Percentiles rank a stretch among this genome's conserved stretches.
phyloP scores from a whole-genome alignment of 1,140 invertebrate species.

The Phthorimaea operculella region DNA sequence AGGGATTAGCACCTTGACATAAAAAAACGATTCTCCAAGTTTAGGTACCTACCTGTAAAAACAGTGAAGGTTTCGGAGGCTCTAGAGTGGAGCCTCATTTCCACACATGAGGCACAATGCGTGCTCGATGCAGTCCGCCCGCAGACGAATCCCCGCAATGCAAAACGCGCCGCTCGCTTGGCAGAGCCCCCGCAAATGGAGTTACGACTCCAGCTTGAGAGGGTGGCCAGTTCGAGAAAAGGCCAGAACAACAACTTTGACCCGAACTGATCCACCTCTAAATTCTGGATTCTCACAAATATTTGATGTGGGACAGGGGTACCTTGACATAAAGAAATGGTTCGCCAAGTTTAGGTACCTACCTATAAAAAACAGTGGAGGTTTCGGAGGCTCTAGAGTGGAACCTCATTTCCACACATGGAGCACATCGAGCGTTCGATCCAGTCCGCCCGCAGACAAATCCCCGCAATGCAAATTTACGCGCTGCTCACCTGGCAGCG shows the following conservation, averaged over 20 bases:
- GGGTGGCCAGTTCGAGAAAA: not conserved
- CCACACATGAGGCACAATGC: slow-evolving; percentile 32
- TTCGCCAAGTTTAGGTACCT: no score
- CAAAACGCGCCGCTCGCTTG: slow-evolving; percentile 7
- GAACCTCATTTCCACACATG: slow-evolving; percentile 40
- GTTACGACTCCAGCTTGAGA: slow-evolving; percentile 9
- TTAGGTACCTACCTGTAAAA: no score
- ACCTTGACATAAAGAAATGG: no score
- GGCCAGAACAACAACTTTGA: slow-evolving; percentile 28
- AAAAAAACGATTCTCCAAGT: slow-evolving; percentile 18
- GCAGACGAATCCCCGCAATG: slow-evolving; percentile 6
- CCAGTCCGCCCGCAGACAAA: slow-evolving; percentile 16
- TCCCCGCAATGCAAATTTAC: not conserved
- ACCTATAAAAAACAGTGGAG: no score
- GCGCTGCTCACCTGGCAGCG: slow-evolving; percentile 11
- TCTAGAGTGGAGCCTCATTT: slow-evolving; percentile 35
- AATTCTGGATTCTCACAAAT: no score
- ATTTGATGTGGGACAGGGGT: no score
- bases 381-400: slow-evolving; percentile 22
- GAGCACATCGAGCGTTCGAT: slow-evolving; percentile 25
- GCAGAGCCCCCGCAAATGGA: slow-evolving; percentile 12
- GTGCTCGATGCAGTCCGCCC: slow-evolving; percentile 21
- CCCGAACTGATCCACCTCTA: no score
- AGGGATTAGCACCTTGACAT: slow-evolving; percentile 42
- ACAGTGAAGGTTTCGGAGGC: no score